Evolutionary conservation across 1,140 invertebrate species (phyloP).

Genomic region (Bombus affinis): DNA sequence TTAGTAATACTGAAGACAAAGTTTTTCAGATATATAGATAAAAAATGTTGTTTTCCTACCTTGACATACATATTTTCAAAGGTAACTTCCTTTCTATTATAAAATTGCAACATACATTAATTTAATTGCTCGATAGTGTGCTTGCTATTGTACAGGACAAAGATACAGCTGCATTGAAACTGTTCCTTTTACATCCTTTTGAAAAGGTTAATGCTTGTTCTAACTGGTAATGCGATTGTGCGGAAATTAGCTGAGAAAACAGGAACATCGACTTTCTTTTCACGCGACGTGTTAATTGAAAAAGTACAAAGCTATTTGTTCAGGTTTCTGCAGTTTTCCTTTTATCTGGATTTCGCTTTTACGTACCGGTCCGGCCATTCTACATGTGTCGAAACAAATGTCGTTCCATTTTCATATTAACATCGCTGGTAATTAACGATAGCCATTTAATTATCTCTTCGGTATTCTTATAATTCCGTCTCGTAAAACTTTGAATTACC

Average conservation of each 20-base stretch:
- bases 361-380: not conserved
- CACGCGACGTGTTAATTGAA: conserved; percentile 26
- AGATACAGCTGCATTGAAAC: not conserved
- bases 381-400: not conserved
- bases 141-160: not conserved
- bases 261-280: conserved; percentile 16
- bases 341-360: conserved; percentile 22
- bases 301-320: conserved; percentile 36
- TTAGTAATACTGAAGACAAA: not conserved
- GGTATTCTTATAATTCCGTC: not conserved
- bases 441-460: not conserved
- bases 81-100: not conserved
- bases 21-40: too few species aligned
- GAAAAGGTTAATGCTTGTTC: conserved; percentile 4
- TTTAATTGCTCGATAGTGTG: conserved; percentile 1
- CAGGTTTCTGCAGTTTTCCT: not conserved
- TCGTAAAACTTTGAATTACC: not conserved
- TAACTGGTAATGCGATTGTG: not conserved
- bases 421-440: not conserved
- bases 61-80: not conserved
- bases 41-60: not conserved
- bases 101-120: not conserved
- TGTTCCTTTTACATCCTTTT: not conserved
- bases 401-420: conserved; percentile 7
- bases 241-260: conserved; percentile 31